Evolutionary conservation across 2,888 invertebrate genomes (phyloP).

Genomic region (Sepioteuthis lessoniana): DNA sequence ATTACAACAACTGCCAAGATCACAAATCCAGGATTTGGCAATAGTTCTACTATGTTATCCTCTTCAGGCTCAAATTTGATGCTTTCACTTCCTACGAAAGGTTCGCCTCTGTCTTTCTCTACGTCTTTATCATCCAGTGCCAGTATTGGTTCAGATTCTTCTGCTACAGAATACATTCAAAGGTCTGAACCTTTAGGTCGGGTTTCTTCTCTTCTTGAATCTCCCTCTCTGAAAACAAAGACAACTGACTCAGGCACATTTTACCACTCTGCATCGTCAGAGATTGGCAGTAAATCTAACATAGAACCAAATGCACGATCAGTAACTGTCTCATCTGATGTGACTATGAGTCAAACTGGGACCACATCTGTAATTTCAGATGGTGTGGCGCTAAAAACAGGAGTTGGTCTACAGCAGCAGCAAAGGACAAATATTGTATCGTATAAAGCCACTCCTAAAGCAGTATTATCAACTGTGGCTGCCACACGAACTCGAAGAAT

Average conservation of each 20-base stretch:
- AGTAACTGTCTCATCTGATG: conserved; percentile 49
- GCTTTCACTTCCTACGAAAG: neutral
- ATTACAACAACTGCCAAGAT: conserved; percentile 47
- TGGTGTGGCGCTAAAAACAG: conserved; percentile 26
- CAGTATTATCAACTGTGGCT: conserved; percentile 63
- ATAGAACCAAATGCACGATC: conserved; percentile 25
- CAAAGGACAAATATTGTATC: conserved; percentile 55
- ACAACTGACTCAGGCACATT: neutral
- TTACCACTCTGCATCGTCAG: neutral
- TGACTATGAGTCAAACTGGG: conserved; percentile 40
- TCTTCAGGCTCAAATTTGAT: neutral
- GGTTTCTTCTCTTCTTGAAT: conserved; percentile 66
- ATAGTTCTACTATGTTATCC: conserved; percentile 50
- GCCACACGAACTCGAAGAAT: conserved; percentile 71
- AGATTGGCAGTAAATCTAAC: conserved; percentile 44
- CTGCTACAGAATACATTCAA: conserved; percentile 1
- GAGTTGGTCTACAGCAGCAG: conserved; percentile 52
- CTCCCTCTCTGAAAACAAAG: conserved; percentile 58
- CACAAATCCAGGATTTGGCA: conserved; percentile 37
- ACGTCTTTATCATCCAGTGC: neutral
- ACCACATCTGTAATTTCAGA: conserved; percentile 45
- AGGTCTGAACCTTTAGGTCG: conserved; percentile 65
- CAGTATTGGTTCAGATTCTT: neutral
- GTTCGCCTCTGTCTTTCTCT: neutral
- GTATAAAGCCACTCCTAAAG: conserved; percentile 65